Evolutionary conservation across 2,113 vertebrate species (phyloP).

Genomic region (Paraplagusia blochii): DNA sequence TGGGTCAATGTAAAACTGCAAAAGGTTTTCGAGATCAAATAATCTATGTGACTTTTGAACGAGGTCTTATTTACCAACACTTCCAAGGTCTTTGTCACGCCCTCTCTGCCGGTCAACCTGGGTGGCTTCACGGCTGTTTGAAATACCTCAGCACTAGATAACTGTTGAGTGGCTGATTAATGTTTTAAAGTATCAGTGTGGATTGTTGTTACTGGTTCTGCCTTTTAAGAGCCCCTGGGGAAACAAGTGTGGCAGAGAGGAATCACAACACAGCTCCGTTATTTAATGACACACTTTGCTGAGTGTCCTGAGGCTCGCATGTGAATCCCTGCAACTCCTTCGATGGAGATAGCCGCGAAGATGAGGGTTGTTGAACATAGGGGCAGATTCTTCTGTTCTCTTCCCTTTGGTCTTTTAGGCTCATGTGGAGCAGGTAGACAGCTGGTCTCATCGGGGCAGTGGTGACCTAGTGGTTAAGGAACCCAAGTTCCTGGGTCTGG

Average conservation of each 20-base stretch:
- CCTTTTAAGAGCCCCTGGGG: conserved; percentile 47
- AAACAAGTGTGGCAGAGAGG: conserved; percentile 33
- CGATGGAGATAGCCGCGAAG: conserved; percentile 50
- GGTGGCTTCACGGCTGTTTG: conserved; percentile 56
- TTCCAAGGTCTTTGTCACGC: conserved; percentile 8
- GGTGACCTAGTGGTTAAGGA: too few species aligned
- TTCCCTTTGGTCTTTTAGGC: conserved; percentile 24
- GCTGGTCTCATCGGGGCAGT: conserved; percentile 7
- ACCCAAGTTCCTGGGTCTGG: too few species aligned
- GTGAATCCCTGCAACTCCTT: conserved; percentile 48
- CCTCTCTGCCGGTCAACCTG: conserved; percentile 36
- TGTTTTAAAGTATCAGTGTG: conserved; percentile 48
- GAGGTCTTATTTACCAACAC: conserved; percentile 1
- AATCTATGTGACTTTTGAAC: not conserved
- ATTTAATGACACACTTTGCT: conserved; percentile 56
- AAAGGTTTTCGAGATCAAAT: not conserved
- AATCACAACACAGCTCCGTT: conserved; percentile 51
- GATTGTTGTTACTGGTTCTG: conserved; percentile 46
- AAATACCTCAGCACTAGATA: conserved; percentile 48
- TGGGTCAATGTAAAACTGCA: not conserved
- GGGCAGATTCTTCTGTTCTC: conserved; percentile 59
- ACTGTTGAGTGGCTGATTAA: conserved; percentile 60
- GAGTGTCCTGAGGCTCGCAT: conserved; percentile 58
- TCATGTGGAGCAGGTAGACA: conserved; percentile 25
- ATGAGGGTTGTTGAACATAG: conserved; percentile 69